Evolutionary conservation across 2,797 vertebrate species (phyloP), one percentile per base, ranked within the genome.

Genomic region (Mormyrus hasselquistii): DNA sequence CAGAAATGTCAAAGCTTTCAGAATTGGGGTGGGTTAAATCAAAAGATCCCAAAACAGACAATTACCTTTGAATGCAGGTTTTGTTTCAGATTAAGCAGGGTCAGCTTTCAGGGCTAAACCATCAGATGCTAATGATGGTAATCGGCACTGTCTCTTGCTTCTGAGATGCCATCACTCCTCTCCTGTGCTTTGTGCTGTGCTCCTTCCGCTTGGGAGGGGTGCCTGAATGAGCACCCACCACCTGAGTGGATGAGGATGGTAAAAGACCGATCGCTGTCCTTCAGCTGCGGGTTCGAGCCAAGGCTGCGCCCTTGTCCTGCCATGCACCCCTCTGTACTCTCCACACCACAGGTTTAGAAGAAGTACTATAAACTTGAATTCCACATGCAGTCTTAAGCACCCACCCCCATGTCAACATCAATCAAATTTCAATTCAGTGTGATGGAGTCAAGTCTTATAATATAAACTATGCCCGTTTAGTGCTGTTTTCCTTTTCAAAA

Each of bases 1-100:
- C 5, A 79, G 73, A 79, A 79, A 79, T 79, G 38, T 44, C 73
- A 79, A 79, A n/a, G 73, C 73, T 79, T 79, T 79, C 38, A 79
- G 73, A 9, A 44, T 41, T 79, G 73, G 38, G 73, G 38, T 9
- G 19, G 73, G 38, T 44, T 79, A 8, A 79, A 79, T 41, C 19
- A 19, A 41, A 76, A 76, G 38, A 14, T 9, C 38, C 73, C 38
- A 2, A 79, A 79, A 79, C 41, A n/a, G 73, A 79, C 41, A 8
- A 44, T 44, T 44, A 79, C 38, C 73, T 47, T 9, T 41, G 73
- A 44, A 44, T 44, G 4, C 73, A 79, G 34, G 41, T n/a, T 79
- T 44, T 41, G 38, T 16, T 73, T 38, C 10, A 8, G 34, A 8
- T 79, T 44, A 79, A 79, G 16, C 73, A 44, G 38, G 4, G 4